These are phyloP conservation scores for Coluber constrictor DNA, from an alignment of 2,797 vertebrate species.

Conservation along the genomic window DNA sequence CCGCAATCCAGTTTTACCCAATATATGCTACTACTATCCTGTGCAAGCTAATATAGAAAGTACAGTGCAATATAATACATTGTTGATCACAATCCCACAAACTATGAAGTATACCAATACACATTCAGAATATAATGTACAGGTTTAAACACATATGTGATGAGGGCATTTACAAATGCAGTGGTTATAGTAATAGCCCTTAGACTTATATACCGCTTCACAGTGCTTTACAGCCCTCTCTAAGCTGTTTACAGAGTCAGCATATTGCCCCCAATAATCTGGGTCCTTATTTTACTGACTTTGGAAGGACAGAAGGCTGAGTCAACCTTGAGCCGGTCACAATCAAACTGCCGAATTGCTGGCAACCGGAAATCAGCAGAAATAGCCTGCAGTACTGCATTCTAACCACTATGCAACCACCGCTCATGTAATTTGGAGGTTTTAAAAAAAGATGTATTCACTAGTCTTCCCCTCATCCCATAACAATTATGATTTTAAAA, in stretches of 20 bases:
- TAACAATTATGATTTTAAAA: not conserved
- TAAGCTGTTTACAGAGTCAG: too few species aligned
- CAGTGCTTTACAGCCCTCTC: too few species aligned
- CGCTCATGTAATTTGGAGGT: not conserved
- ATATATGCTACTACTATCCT: not conserved
- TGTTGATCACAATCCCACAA: not conserved
- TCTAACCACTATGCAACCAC: too few species aligned
- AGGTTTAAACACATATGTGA: not conserved
- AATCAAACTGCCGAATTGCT: accelerated
- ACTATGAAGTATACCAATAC: not conserved
- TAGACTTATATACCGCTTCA: too few species aligned
- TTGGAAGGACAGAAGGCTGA: not conserved
- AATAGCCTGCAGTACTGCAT: too few species aligned
- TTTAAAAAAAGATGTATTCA: not conserved
- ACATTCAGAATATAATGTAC: not conserved
- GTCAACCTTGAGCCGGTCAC: not conserved
- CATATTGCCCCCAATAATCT: too few species aligned
- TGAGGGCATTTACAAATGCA: not conserved
- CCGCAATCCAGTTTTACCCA: not conserved
- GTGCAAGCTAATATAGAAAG: not conserved
- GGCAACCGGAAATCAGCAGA: not conserved
- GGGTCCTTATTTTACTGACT: too few species aligned
- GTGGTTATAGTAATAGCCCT: not conserved
- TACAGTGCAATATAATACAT: not conserved
- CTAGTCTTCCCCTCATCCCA: not conserved